Evolutionary conservation across 2,113 vertebrate species (phyloP), one percentile per base, ranked within the genome.

Genomic region (Geococcyx californianus): DNA sequence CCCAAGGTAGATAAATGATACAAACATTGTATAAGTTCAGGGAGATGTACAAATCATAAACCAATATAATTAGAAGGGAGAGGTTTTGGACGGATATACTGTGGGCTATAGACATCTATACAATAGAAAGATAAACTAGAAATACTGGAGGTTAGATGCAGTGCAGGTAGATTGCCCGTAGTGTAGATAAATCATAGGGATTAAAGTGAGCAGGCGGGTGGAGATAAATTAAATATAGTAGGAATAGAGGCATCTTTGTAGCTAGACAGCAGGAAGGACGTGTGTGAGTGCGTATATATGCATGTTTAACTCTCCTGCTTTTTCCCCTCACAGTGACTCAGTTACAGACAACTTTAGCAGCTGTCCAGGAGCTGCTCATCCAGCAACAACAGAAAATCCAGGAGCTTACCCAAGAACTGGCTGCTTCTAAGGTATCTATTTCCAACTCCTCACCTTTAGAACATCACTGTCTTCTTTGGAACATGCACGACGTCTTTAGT

Each of bases 321-420:
- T 96, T 91, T 91, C 89, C 89, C 97, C 90, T 84, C 88, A 19
- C 96, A 99, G 99, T 99, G 87, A 98, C 98, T 79, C 99, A 99
- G 97, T 96, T 99, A 54, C 99, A 99, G 97, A 98, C 98, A 89
- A 99, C 99, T 14, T 97, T 99, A 96, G 98, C 98, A 63, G 98
- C 99, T 3, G 98, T 99, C 78, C 99, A 99, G 96, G 99, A 99
- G 70, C 98, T 99, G 84, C 98, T 99, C 80, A 92, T 98, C 52
- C 99, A 99, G 92, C 99, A 99, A 90, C 99, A 99, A 91, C 98
- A 99, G 98, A 99, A 98, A 92, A 99, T 99, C 89, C 99, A 99
- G 94, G 98, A 99, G 83, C 98, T 99, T 36, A 98, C 98, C n/a
- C 98, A 99, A 49, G 99, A 99, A 47, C 98, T 99, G 96, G 97